Conservation (phyloP, 2,797 vertebrate species). For the Amphiprion clarkii region DNA sequence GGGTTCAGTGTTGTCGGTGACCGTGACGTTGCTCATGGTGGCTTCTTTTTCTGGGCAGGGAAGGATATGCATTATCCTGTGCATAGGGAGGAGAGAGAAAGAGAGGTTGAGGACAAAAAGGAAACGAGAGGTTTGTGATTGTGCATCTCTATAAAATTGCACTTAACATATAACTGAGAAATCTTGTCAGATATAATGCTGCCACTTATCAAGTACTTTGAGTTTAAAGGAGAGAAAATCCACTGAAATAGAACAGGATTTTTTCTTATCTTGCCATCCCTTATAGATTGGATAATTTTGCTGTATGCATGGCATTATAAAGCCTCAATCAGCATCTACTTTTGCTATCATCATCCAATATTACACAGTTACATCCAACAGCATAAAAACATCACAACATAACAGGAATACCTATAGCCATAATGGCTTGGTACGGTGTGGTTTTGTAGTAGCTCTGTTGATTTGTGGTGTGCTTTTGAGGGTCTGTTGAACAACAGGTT, state of each 20-base stretch:
- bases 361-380: conserved; percentile 23
- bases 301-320: conserved; percentile 20
- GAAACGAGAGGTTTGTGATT: conserved; percentile 5
- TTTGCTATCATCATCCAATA: conserved; percentile 23
- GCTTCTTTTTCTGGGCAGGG: conserved; percentile 91
- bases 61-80: conserved; percentile 86
- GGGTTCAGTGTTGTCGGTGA: conserved; percentile 93
- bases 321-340: conserved; percentile 20
- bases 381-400: background rate
- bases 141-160: conserved; percentile 17
- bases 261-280: conserved; percentile 14
- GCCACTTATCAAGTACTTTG: conserved; percentile 34
- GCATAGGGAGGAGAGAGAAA: conserved; percentile 58
- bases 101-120: conserved; percentile 35
- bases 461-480: background rate
- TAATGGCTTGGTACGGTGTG: conserved; percentile 16
- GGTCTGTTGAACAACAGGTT: conserved; percentile 11
- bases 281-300: conserved; percentile 37
- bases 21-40: conserved; percentile 96
- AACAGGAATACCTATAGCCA: conserved; percentile 21
- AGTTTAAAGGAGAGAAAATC: conserved; percentile 32
- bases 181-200: conserved; percentile 25
- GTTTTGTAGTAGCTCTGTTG: conserved; percentile 16
- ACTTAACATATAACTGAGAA: conserved; percentile 31
- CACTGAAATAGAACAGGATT: conserved; percentile 13